Conservation (phyloP, 1,140 invertebrate species). For the Leptoteleia sp. region DNA sequence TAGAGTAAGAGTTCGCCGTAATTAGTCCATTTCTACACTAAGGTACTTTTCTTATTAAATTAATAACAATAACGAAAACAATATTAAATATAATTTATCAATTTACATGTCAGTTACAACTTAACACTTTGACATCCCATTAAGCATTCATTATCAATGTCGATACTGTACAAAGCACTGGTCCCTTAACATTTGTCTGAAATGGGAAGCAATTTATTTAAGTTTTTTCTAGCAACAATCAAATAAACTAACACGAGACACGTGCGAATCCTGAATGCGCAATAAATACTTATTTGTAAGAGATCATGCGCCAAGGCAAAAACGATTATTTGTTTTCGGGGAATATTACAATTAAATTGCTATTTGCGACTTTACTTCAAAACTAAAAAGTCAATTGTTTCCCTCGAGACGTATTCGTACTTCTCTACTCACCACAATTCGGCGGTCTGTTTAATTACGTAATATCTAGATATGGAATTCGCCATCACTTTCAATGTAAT, state of each 20-base stretch:
- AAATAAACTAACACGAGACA: conserved; percentile 3
- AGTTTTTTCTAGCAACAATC: conserved; percentile 8
- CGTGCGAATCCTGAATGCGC: conserved; percentile 18
- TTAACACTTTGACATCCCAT: no score
- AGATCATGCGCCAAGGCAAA: conserved; percentile 43
- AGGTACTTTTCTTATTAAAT: no score
- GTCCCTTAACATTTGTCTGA: conserved; percentile 17
- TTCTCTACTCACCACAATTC: conserved; percentile 6
- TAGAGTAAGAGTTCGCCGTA: no score
- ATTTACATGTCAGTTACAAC: no score
- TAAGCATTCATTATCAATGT: no score
- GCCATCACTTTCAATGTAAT: conserved; percentile 30
- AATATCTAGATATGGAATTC: conserved; percentile 38
- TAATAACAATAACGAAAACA: no score
- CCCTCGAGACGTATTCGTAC: conserved; percentile 5
- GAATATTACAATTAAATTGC: not conserved
- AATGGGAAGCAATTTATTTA: conserved; percentile 26
- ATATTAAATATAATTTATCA: no score
- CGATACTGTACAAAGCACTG: no score
- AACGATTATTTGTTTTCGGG: conserved; percentile 1
- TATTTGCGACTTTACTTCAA: not conserved
- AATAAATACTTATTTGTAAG: conserved; percentile 54
- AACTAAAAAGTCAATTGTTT: not conserved
- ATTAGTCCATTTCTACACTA: no score
- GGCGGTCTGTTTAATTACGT: conserved; percentile 3